Evolutionary conservation across 2,888 invertebrate species (phyloP), one percentile per base, ranked within the genome.

Genomic region (Neocrepidodera transversa): DNA sequence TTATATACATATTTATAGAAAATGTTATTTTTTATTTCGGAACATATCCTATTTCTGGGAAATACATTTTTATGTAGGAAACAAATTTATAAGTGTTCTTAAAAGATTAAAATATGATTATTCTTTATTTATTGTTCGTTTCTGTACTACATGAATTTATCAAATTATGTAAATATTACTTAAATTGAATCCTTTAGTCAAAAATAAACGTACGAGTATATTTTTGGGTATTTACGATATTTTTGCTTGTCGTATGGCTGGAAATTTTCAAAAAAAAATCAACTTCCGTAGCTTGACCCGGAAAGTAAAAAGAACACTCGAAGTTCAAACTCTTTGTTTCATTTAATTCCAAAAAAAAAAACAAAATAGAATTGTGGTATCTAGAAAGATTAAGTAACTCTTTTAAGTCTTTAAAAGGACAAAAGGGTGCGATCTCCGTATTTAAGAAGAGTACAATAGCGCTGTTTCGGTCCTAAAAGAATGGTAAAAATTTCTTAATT

Each of bases 221-320:
- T 40, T 40, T 8, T 17, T 42, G 40, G 53, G 17, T 53, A 32
- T 32, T 43, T 43, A 52, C 42, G 18, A 40, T 14, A n/a, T 26
- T 54, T 26, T 54, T 16, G 14, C 20, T 36, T 13, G 11, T 13
- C 11, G 30, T 35, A 23, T 26, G 17, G 26, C 36, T 54, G 54
- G 54, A 54, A 54, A 54, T 54, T n/a, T 23, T 45, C 36, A 36
- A 45, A 2, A 40, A n/a, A n/a, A n/a, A n/a, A n/a, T n/a, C n/a
- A n/a, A n/a, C n/a, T n/a, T n/a, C n/a, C n/a, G n/a, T n/a, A n/a
- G n/a, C 10, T n/a, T n/a, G 40, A n/a, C n/a, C n/a, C 14, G n/a
- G n/a, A 17, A 17, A 8, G 10, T 0, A n/a, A 17, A 17, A n/a
- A 40, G 2, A 16, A 2, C 14, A 14, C 6, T 40, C 3, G 7